These are phyloP conservation scores for Brachionus sp. DNA, from an alignment of 1,140 invertebrate genomes.

Conservation along the genomic window DNA sequence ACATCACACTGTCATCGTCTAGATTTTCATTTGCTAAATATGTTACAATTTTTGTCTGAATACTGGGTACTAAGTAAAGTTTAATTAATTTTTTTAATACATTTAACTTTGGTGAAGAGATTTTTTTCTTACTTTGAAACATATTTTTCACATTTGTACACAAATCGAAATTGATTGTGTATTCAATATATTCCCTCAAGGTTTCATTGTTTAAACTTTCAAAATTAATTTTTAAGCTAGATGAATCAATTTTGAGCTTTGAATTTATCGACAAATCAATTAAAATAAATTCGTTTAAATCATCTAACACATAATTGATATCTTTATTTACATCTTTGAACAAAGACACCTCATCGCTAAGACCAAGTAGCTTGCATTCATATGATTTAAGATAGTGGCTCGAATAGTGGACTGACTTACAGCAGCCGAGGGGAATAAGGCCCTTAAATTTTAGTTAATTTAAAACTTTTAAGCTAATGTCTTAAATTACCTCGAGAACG, in stretches of 20 bases:
- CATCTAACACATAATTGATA: not conserved
- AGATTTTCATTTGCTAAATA: slow-evolving; percentile 21
- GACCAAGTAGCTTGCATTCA: slow-evolving; percentile 35
- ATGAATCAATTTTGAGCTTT: not conserved
- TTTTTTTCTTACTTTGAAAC: not conserved
- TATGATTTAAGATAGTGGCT: slow-evolving; percentile 32
- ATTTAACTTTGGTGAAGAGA: not conserved
- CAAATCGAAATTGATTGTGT: not conserved
- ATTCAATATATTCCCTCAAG: not conserved
- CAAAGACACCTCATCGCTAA: not conserved
- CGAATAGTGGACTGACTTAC: slow-evolving; percentile 18
- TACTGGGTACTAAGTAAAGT: not conserved
- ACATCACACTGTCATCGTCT: not conserved
- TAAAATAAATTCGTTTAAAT: slow-evolving; percentile 22
- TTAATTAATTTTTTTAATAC: not conserved
- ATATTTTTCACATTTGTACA: not conserved
- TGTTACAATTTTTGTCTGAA: not conserved
- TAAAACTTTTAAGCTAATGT: no score
- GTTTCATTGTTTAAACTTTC: not conserved
- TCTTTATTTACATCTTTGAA: slow-evolving; percentile 9
- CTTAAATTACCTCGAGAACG: slow-evolving; percentile 1
- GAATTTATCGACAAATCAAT: not conserved
- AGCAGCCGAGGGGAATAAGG: slow-evolving; percentile 11
- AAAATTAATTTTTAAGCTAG: not conserved
- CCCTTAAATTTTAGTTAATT: not conserved